A percentile compares a stretch with the other conserved stretches of the same genome.
Evolutionary conservation across 2,888 invertebrate species (phyloP).

Genomic region (Sericinus montela): DNA sequence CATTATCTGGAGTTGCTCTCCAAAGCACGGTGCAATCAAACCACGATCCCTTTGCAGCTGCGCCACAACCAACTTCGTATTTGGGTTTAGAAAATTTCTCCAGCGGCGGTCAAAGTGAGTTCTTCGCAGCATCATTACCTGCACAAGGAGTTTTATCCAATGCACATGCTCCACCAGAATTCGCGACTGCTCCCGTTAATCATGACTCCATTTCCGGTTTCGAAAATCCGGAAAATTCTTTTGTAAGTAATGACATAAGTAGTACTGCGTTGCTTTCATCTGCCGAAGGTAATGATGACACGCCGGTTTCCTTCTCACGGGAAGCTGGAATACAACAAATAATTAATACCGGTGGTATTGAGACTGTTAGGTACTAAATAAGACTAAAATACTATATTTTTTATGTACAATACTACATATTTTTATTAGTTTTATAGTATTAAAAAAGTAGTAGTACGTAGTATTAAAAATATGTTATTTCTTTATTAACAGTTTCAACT

Average conservation of each 20-base stretch:
- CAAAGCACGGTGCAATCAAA: slow-evolving; percentile 40
- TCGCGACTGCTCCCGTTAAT: slow-evolving; percentile 42
- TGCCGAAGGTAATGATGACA: slow-evolving; percentile 41
- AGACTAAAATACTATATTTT: no score
- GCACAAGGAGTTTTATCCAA: slow-evolving; percentile 28
- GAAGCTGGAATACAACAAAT: slow-evolving; percentile 60
- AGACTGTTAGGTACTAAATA: slow-evolving; percentile 53
- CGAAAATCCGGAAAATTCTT: slow-evolving; percentile 41
- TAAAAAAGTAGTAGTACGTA: no score
- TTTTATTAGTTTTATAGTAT: no score
- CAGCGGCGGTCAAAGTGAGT: slow-evolving; percentile 36
- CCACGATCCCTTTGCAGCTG: slow-evolving; percentile 45
- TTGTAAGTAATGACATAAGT: slow-evolving; percentile 39
- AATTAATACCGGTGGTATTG: slow-evolving; percentile 55
- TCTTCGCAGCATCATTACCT: slow-evolving; percentile 40
- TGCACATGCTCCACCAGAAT: slow-evolving; percentile 27
- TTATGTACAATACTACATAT: no score
- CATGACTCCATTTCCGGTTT: slow-evolving; percentile 37
- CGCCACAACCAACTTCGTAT: slow-evolving; percentile 41
- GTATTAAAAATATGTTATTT: no score
- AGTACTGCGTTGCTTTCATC: slow-evolving; percentile 31
- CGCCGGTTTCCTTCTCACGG: slow-evolving; percentile 53
- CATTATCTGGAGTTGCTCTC: slow-evolving; percentile 43
- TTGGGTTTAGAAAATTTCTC: slow-evolving; percentile 43
- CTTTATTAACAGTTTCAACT: no score